Evolutionary conservation across 2,113 vertebrate species (phyloP).

Genomic region (Paratilapia polleni): DNA sequence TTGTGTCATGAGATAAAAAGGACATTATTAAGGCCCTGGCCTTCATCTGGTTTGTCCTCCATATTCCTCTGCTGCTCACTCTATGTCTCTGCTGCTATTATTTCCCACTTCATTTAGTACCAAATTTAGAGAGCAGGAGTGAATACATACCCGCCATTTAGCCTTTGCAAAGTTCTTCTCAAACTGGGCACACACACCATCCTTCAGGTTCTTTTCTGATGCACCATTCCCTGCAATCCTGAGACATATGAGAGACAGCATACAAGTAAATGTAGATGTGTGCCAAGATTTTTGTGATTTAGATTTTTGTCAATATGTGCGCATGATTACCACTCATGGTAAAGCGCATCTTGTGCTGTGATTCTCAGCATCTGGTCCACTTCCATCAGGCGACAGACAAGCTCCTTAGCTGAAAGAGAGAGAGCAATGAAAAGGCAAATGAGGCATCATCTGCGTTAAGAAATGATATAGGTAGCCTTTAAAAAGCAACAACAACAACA

Average conservation of each 20-base stretch:
- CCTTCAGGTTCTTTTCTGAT: slow-evolving; percentile 87
- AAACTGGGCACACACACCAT: slow-evolving; percentile 87
- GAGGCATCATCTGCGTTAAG: not conserved
- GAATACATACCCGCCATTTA: slow-evolving; percentile 85
- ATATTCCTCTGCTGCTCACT: not conserved
- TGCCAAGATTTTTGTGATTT: not conserved
- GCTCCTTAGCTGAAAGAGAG: slow-evolving; percentile 81
- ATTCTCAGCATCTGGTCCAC: slow-evolving; percentile 87
- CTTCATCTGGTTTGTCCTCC: not conserved
- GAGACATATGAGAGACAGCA: slow-evolving; percentile 25
- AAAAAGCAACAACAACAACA: rapidly evolving
- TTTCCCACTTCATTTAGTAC: not conserved
- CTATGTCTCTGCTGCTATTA: not conserved
- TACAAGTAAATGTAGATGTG: not conserved
- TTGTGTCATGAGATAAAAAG: slow-evolving; percentile 20
- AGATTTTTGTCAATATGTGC: not conserved
- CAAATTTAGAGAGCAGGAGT: not conserved
- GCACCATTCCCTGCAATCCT: slow-evolving; percentile 88
- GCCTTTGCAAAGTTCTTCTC: slow-evolving; percentile 91
- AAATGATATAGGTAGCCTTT: not conserved
- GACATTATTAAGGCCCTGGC: not conserved
- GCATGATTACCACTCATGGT: slow-evolving; percentile 81
- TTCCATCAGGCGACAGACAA: slow-evolving; percentile 86
- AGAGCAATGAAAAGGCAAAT: not conserved
- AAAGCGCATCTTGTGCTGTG: slow-evolving; percentile 84